phyloP scores from a whole-genome alignment of 2,797 vertebrate species.

The Miichthys miiuy region DNA sequence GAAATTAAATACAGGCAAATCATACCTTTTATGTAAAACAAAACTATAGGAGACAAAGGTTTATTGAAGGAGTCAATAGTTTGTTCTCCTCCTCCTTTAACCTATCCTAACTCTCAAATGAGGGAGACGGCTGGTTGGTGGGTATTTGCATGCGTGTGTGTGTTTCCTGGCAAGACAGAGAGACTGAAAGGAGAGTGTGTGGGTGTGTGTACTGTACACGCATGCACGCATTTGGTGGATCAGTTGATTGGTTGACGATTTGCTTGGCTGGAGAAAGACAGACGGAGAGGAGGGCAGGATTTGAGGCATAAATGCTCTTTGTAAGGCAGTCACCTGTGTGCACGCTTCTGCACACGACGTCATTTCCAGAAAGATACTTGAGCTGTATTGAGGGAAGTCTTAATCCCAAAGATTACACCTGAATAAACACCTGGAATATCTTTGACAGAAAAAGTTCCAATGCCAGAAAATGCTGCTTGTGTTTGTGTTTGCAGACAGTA shows the following conservation, averaged over 20 bases:
- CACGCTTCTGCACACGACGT: slow-evolving; percentile 31
- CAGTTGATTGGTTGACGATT: slow-evolving; percentile 53
- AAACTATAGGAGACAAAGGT: background rate
- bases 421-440: background rate
- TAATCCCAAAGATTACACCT: background rate
- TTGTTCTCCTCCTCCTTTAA: slow-evolving; percentile 20
- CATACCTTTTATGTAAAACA: background rate
- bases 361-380: background rate
- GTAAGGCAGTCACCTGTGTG: slow-evolving; percentile 52
- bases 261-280: slow-evolving; percentile 66
- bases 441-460: background rate
- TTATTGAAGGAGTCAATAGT: slow-evolving; percentile 16
- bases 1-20: slow-evolving; percentile 1
- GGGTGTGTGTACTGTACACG: slow-evolving; percentile 41
- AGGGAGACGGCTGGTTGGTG: slow-evolving; percentile 31
- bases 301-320: slow-evolving; percentile 14
- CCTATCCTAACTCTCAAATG: slow-evolving; percentile 14
- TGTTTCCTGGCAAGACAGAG: background rate
- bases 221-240: slow-evolving; percentile 40
- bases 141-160: slow-evolving; percentile 20
- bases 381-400: background rate
- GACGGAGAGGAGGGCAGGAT: slow-evolving; percentile 21
- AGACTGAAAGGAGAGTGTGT: slow-evolving; percentile 15
- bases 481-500: slow-evolving; percentile 40
- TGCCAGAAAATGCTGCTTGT: slow-evolving; percentile 1